Conservation (phyloP, 1,140 invertebrate species). For the Chironomus striatipennis region DNA sequence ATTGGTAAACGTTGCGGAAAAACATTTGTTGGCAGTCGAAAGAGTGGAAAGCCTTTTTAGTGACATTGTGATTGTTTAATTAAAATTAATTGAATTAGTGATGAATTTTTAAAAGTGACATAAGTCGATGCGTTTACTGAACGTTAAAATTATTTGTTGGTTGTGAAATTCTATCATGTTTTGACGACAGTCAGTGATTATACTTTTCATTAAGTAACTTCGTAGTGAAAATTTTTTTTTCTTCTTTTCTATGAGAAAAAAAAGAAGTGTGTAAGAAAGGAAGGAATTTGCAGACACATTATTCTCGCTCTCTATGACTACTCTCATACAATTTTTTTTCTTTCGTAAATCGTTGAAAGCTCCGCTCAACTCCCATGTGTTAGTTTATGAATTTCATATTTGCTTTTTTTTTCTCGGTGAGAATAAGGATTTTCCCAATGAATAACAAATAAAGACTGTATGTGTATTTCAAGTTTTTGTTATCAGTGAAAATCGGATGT, state of each 20-base stretch:
- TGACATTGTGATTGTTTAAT: conserved; percentile 22
- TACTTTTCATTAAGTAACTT: conserved; percentile 20
- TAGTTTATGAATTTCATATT: background rate
- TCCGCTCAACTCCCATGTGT: background rate
- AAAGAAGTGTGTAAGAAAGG: background rate
- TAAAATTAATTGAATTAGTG: conserved; percentile 17
- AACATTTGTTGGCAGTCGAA: conserved; percentile 7
- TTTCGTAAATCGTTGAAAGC: background rate
- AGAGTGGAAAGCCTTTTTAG: conserved; percentile 4
- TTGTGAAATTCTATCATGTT: conserved; percentile 6
- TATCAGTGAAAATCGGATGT: background rate
- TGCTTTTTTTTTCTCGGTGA: background rate
- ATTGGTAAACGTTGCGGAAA: background rate
- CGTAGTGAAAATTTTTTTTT: conserved; percentile 7
- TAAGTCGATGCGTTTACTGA: conserved; percentile 4
- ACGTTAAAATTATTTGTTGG: background rate
- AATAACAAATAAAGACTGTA: background rate
- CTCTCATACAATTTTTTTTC: background rate
- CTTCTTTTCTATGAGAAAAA: background rate
- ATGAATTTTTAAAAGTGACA: conserved; percentile 15
- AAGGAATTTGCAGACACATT: conserved; percentile 13
- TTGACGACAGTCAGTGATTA: background rate
- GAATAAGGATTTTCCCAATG: background rate
- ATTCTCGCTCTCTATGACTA: background rate
- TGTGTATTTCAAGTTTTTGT: background rate